Conservation (phyloP, 2,797 vertebrate genomes). For the Pampus argenteus region DNA sequence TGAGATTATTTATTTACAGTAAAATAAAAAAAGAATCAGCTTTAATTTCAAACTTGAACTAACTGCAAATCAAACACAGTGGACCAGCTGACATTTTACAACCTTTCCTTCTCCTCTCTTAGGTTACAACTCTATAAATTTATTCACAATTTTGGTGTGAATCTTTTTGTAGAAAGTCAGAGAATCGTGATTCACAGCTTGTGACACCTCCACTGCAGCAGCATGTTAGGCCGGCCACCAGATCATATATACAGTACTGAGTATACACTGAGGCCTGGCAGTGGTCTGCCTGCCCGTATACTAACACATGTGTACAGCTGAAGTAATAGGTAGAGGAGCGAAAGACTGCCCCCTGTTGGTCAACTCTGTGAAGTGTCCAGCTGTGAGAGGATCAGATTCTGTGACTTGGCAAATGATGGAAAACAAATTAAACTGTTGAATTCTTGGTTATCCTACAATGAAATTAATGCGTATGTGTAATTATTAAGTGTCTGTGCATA, state of each 20-base stretch:
- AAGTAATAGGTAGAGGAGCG: constrained; percentile 61
- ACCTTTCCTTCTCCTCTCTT: neutral
- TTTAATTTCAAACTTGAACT: constrained; percentile 8
- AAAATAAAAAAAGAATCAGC: neutral
- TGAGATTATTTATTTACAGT: neutral
- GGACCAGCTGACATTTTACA: neutral
- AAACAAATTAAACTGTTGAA: constrained; percentile 8
- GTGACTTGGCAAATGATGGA: constrained; percentile 37
- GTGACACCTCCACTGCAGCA: constrained; percentile 5
- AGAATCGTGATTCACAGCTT: neutral
- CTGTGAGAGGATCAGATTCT: constrained; percentile 25
- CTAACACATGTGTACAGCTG: constrained; percentile 1
- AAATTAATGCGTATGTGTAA: neutral
- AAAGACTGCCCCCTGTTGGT: constrained; percentile 83
- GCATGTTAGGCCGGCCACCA: constrained; percentile 6
- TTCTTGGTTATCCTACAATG: neutral
- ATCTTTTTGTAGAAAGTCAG: neutral
- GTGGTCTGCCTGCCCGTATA: neutral
- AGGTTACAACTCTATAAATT: no score
- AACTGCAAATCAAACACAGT: neutral
- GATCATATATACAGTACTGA: constrained; percentile 23
- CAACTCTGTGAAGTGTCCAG: constrained; percentile 23
- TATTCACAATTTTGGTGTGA: neutral
- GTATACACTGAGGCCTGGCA: constrained; percentile 26
- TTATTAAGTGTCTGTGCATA: constrained; percentile 4